Evolutionary conservation across 2,888 invertebrate species (phyloP).

Genomic region (Chaetoderma sp.): DNA sequence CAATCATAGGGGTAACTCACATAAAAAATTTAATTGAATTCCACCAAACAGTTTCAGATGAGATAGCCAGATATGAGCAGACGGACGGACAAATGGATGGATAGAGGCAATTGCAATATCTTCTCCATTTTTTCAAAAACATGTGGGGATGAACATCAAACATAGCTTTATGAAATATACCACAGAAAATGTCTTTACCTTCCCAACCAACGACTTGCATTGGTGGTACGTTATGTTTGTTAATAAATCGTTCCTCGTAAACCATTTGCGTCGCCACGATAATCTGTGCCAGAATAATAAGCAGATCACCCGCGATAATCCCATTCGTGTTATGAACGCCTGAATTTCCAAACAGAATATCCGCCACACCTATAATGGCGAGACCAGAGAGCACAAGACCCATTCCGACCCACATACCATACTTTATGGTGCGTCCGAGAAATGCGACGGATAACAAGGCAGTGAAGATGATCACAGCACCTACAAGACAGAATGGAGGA

Average conservation of each 20-base stretch:
- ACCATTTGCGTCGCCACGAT: constrained; percentile 74
- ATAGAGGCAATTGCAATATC: no score
- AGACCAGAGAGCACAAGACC: constrained; percentile 66
- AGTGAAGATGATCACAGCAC: constrained; percentile 62
- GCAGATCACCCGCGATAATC: constrained; percentile 80
- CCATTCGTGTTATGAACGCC: constrained; percentile 73
- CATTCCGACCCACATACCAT: constrained; percentile 71
- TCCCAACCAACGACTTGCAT: neutral
- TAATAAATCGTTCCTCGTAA: neutral
- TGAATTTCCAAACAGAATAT: constrained; percentile 51
- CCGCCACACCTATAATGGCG: constrained; percentile 65
- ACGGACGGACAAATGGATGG: no score
- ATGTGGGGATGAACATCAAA: no score
- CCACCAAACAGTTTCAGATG: no score
- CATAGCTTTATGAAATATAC: no score
- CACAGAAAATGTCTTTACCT: no score
- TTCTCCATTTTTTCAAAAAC: no score
- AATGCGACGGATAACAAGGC: constrained; percentile 62
- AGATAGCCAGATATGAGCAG: no score
- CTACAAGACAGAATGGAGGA: no score
- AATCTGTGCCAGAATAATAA: constrained; percentile 78
- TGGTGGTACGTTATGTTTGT: neutral
- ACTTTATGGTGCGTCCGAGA: constrained; percentile 56
- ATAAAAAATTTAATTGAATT: no score
- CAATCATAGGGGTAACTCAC: no score